Base-by-base conservation (phyloP, 2,113 vertebrate species). In the Sterna hirundo region DNA sequence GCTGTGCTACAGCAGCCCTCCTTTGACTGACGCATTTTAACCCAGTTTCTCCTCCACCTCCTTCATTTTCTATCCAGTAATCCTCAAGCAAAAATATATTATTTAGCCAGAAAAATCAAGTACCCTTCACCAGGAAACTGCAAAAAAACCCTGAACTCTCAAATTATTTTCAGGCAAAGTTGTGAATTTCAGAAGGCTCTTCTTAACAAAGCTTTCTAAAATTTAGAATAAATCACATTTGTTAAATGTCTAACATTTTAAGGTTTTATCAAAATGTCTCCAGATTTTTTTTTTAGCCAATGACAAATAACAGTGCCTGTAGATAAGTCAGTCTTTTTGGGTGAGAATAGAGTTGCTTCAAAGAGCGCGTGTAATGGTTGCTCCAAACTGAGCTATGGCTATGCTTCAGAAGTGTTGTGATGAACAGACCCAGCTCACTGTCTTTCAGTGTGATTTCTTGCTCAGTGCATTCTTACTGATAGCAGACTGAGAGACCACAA, bases 361-460 rank as follows among this genome's bases (percentile, higher is more conserved):
- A 89, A 83, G 19, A 49, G 8, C 1, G 0, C 1, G 0, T 61
- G 22, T 27, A 38, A 49, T 29, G 4, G 9, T 34, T 62, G 11
- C 42, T 89, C n/a, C 22, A 54, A 84, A 30, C 8, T 49, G 13
- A 65, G 52, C 40, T 79, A 23, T 0, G 1, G 6, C 13, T 38
- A 21, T 49, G 22, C 38, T 42, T 66, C 30, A 29, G 46, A 61
- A 61, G 7, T 42, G 11, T 54, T 0, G 0, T 36, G 18, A 61
- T 1, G 5, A 65, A 54, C 0, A 1, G 46, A 61, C 8, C 11
- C 40, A 49, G 13, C 5, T 90, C 18, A 6, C 10, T 62, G 11
- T 13, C 30, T 42, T 71, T 44, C 72, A 44, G 20, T 36, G 68
- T 36, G 42, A 32, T 80, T 95, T 58, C 29, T 91, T 75, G n/a